Conservation (phyloP, 2,797 vertebrate species). For the Microctenopoma lineatum region DNA sequence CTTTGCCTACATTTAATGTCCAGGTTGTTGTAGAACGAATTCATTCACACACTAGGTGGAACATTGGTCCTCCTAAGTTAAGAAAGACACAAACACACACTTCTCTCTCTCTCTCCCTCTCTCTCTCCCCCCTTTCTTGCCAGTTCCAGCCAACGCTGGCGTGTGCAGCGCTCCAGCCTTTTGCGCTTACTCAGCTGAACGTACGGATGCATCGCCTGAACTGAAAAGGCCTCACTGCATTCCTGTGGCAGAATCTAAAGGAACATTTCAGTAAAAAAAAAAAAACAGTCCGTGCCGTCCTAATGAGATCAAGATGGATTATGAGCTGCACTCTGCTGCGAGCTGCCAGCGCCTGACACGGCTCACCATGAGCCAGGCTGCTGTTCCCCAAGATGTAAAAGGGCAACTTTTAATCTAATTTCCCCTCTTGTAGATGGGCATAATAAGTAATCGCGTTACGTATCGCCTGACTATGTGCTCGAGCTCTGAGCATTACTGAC, state of each 20-base stretch:
- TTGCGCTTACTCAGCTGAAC: slow-evolving; percentile 70
- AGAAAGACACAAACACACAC: slow-evolving; percentile 12
- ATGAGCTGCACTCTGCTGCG: slow-evolving; percentile 63
- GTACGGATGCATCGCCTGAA: slow-evolving; percentile 63
- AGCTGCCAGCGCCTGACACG: slow-evolving; percentile 61
- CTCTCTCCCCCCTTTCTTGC: slow-evolving; percentile 26
- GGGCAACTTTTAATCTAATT: slow-evolving; percentile 80
- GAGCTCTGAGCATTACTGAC: slow-evolving; percentile 74
- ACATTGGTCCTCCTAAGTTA: slow-evolving; percentile 1
- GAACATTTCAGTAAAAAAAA: slow-evolving; percentile 67
- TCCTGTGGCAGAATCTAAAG: slow-evolving; percentile 76
- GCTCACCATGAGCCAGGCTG: slow-evolving; percentile 43
- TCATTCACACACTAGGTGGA: neutral
- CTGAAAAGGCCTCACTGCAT: slow-evolving; percentile 65
- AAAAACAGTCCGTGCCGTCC: slow-evolving; percentile 57
- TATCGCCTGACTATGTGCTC: slow-evolving; percentile 61
- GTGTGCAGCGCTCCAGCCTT: slow-evolving; percentile 42
- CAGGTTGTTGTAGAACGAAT: no score
- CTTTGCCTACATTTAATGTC: neutral
- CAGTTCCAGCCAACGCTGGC: slow-evolving; percentile 47
- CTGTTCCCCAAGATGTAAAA: slow-evolving; percentile 66
- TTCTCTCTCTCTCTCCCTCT: neutral
- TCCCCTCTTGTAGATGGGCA: slow-evolving; percentile 65
- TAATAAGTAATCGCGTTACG: slow-evolving; percentile 75
- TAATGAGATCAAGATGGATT: slow-evolving; percentile 82